These are phyloP conservation scores for Coecobrya sp. DNA, from an alignment of 2,888 invertebrate species.

Conservation along the genomic window DNA sequence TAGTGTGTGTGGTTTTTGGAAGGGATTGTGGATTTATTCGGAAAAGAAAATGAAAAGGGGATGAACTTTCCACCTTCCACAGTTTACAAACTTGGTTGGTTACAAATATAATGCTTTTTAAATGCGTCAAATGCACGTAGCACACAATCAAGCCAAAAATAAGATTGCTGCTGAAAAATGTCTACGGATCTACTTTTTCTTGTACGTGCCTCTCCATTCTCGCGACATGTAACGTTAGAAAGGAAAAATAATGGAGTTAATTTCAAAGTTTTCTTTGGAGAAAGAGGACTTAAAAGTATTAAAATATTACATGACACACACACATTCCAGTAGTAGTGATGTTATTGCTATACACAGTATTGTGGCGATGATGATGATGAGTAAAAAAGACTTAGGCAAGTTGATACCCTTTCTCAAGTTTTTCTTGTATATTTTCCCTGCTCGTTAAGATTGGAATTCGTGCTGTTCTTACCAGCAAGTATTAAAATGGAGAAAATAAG, in stretches of 20 bases:
- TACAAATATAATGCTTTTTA: not conserved
- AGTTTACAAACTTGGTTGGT: not conserved
- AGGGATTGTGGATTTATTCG: conserved; percentile 18
- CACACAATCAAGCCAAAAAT: not conserved
- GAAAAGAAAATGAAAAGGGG: conserved; percentile 1
- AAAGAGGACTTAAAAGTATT: conserved; percentile 85
- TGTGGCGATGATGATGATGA: conserved; percentile 46
- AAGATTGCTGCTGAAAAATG: conserved; percentile 17
- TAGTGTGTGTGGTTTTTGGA: not conserved
- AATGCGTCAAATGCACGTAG: not conserved
- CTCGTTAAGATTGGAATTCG: conserved; percentile 44
- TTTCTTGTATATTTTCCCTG: conserved; percentile 35
- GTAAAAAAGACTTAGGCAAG: conserved; percentile 56
- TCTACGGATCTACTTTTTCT: not conserved
- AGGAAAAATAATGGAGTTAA: conserved; percentile 86
- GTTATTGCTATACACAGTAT: not conserved
- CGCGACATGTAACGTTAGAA: conserved; percentile 49
- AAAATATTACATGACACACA: conserved; percentile 70
- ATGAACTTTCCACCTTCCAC: conserved; percentile 41
- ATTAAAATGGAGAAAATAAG: conserved; percentile 27
- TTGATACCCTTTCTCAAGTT: conserved; percentile 73
- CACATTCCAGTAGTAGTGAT: not conserved
- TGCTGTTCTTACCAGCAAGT: not conserved
- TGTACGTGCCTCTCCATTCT: not conserved
- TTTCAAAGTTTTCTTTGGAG: conserved; percentile 85